These are phyloP conservation scores for Ceratothoa steindachneri DNA, from an alignment of 2,888 invertebrate genomes.

Conservation along the genomic window DNA sequence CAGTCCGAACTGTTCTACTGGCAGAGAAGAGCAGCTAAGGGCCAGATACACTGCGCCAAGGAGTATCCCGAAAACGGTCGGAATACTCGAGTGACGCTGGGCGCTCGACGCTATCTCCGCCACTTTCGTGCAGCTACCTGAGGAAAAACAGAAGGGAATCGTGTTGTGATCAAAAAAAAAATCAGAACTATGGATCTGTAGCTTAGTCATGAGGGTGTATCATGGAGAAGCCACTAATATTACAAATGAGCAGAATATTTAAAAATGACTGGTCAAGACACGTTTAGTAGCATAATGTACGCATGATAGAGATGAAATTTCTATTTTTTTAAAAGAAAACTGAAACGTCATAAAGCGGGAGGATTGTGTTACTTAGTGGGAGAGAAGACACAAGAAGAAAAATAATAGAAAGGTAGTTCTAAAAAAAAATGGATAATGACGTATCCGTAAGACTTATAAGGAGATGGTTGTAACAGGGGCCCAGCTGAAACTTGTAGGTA, in stretches of 20 bases:
- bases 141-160: too few relatives aligned
- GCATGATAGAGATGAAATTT: too few relatives aligned
- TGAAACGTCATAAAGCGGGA: neutral
- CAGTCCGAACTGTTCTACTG: neutral
- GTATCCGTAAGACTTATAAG: too few relatives aligned
- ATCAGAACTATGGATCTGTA: neutral
- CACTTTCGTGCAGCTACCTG: neutral
- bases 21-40: neutral
- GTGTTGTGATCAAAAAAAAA: neutral
- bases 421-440: too few relatives aligned
- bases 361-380: too few relatives aligned
- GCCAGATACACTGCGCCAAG: too few relatives aligned
- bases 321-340: neutral
- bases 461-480: too few relatives aligned
- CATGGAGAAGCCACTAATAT: neutral
- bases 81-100: neutral
- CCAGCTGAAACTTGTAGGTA: too few relatives aligned
- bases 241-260: neutral
- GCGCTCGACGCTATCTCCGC: neutral
- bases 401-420: too few relatives aligned
- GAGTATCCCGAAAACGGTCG: neutral
- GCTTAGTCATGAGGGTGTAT: neutral
- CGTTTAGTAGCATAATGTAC: too few relatives aligned
- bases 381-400: too few relatives aligned
- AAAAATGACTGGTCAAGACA: too few relatives aligned